Evolutionary conservation across 1,140 invertebrate genomes (phyloP).

Genomic region (Orussus abietinus): DNA sequence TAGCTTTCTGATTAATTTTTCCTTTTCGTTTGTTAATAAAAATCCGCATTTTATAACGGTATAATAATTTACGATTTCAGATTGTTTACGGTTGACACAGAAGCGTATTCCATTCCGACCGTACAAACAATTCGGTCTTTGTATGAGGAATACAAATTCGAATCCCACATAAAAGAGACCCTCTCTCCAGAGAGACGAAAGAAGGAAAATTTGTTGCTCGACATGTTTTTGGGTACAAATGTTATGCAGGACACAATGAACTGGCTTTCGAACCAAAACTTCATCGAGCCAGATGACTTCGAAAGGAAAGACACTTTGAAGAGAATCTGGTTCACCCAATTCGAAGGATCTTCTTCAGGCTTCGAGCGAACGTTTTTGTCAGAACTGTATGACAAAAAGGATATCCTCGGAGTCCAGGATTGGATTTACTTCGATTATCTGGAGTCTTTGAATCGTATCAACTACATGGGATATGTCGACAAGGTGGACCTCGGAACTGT

Average conservation of each 20-base stretch:
- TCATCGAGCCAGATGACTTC: constrained; percentile 38
- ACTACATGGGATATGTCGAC: constrained; percentile 78
- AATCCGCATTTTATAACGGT: constrained; percentile 44
- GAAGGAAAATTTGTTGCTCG: constrained; percentile 58
- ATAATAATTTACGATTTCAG: too few relatives aligned
- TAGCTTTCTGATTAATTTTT: constrained; percentile 4
- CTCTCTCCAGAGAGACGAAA: constrained; percentile 59
- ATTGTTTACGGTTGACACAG: constrained; percentile 32
- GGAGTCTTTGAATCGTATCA: constrained; percentile 62
- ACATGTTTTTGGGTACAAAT: constrained; percentile 57
- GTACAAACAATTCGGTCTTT: constrained; percentile 62
- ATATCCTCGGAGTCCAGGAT: constrained; percentile 78
- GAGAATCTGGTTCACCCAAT: constrained; percentile 76
- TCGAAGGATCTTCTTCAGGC: constrained; percentile 74
- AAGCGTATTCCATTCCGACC: constrained; percentile 33
- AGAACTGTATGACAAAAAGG: constrained; percentile 64
- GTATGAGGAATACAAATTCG: constrained; percentile 69
- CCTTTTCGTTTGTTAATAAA: constrained; percentile 33
- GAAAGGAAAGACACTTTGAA: constrained; percentile 67
- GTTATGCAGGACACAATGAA: constrained; percentile 57
- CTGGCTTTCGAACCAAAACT: constrained; percentile 55
- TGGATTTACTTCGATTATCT: constrained; percentile 77
- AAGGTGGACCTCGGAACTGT: constrained; percentile 65
- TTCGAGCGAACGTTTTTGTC: constrained; percentile 87
- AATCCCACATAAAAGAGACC: constrained; percentile 68